phyloP scores from a whole-genome alignment of 92 coral and sea anemone genomes.

The Porites lobata region DNA sequence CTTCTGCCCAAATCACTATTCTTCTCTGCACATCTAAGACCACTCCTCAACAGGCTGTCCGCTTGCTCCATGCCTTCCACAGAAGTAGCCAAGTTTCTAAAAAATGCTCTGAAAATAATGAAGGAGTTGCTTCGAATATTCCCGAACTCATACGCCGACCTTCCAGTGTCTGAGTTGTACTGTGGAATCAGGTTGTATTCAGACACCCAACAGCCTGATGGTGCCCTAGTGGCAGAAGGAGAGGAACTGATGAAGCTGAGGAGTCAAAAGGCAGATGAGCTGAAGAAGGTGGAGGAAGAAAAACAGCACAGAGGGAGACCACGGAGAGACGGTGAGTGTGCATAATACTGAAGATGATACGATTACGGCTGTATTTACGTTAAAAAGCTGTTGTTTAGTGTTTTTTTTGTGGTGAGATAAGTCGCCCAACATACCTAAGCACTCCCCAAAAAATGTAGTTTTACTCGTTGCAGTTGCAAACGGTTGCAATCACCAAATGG shows the following conservation, averaged over 20 bases:
- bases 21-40: constrained; percentile 61
- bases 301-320: constrained; percentile 47
- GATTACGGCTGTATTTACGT: too few relatives aligned
- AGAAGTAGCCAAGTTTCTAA: constrained; percentile 53
- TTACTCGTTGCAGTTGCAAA: too few relatives aligned
- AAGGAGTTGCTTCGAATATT: constrained; percentile 68
- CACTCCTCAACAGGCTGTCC: constrained; percentile 73
- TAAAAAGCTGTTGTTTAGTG: too few relatives aligned
- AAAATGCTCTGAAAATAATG: constrained; percentile 67
- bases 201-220: constrained; percentile 4
- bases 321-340: constrained; percentile 56
- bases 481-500: too few relatives aligned
- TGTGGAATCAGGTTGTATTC: constrained; percentile 28
- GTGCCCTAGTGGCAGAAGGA: constrained; percentile 45
- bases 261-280: constrained; percentile 72
- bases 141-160: constrained; percentile 75
- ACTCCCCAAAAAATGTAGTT: too few relatives aligned
- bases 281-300: constrained; percentile 63
- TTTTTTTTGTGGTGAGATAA: too few relatives aligned
- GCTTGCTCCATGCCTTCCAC: constrained; percentile 16
- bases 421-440: too few relatives aligned
- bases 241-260: constrained; percentile 59
- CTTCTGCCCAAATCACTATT: constrained; percentile 74
- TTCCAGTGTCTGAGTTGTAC: constrained; percentile 79
- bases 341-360: too few relatives aligned